Evolutionary conservation across 2,888 invertebrate species (phyloP).

Genomic region (Asteroscopus sphinx): DNA sequence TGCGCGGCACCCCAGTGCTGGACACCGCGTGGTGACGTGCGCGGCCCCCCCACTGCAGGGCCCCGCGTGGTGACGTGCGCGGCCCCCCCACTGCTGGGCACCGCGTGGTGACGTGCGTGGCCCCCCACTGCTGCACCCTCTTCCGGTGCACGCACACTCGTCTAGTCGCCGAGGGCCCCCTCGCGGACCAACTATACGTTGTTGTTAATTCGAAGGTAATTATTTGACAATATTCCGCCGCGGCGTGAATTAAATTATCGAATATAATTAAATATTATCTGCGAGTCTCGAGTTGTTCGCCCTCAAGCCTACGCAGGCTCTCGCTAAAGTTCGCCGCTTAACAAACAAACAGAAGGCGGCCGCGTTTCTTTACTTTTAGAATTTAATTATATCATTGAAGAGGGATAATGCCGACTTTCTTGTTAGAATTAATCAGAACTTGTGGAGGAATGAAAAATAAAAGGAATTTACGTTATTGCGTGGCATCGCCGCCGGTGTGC

Average conservation of each 20-base stretch:
- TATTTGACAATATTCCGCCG: neutral
- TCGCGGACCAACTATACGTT: neutral
- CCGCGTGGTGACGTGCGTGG: no score
- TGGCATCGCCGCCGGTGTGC: constrained; percentile 25
- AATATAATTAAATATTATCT: constrained; percentile 29
- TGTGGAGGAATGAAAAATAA: constrained; percentile 53
- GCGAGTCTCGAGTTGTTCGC: constrained; percentile 8
- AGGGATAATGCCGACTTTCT: constrained; percentile 56
- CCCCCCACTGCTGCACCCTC: no score
- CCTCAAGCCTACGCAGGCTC: neutral
- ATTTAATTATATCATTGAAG: constrained; percentile 65
- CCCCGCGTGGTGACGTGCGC: no score
- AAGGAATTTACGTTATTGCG: constrained; percentile 56
- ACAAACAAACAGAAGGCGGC: constrained; percentile 59
- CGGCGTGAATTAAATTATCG: constrained; percentile 15
- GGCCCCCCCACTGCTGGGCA: no score
- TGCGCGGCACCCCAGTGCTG: no score
- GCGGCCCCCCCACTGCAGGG: no score
- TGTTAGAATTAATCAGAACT: constrained; percentile 63
- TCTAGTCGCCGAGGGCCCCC: neutral
- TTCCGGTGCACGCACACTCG: no score
- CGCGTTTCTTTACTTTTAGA: constrained; percentile 52
- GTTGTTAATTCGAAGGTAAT: neutral
- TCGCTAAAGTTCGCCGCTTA: constrained; percentile 55
- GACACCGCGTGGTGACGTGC: no score